Conservation (phyloP, 1,140 invertebrate species). For the Trichogramma pretiosum region DNA sequence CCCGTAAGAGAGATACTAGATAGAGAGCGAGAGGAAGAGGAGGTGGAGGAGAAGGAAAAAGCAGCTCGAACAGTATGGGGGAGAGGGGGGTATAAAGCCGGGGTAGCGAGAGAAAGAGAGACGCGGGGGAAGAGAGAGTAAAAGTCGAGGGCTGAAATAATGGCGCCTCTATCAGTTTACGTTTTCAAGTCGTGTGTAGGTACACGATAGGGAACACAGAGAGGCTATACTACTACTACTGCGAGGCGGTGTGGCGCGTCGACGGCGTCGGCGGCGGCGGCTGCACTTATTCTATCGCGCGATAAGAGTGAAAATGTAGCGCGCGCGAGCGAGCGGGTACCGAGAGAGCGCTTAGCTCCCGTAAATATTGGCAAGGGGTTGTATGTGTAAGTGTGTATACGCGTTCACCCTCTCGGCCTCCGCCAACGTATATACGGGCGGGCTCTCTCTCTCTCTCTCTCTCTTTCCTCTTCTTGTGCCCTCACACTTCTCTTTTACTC, state of each 20-base stretch:
- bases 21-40: not conserved
- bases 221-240: not conserved
- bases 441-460: conserved; percentile 12
- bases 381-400: too few species aligned
- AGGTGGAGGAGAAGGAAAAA: conserved; percentile 4
- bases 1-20: not conserved
- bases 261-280: not conserved
- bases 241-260: not conserved
- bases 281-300: conserved; percentile 31
- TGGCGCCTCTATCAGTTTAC: conserved; percentile 16
- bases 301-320: conserved; percentile 33
- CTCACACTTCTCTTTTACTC: not conserved
- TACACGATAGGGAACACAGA: conserved; percentile 6
- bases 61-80: not conserved
- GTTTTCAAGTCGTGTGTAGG: conserved; percentile 16
- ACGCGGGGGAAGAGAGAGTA: not conserved
- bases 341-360: conserved; percentile 25
- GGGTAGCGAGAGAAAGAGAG: not conserved
- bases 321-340: too few species aligned
- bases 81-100: not conserved
- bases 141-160: conserved; percentile 16
- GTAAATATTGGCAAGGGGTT: conserved; percentile 31
- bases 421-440: conserved; percentile 1
- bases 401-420: not conserved
- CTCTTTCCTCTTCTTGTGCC: too few species aligned